phyloP scores from a whole-genome alignment of 1,140 invertebrate species.

The Contarinia nasturtii region DNA sequence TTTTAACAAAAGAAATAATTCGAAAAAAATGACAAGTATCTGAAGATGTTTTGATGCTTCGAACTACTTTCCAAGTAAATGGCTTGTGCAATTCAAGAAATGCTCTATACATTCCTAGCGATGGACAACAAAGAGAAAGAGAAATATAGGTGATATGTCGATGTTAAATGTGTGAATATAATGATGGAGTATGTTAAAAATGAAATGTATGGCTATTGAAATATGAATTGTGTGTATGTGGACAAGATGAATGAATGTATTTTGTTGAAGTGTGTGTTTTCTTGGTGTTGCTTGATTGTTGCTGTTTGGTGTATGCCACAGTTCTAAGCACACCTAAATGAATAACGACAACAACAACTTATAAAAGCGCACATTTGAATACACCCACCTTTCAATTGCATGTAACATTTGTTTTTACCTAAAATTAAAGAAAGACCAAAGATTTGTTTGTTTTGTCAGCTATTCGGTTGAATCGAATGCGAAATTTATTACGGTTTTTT shows the following conservation, averaged over 20 bases:
- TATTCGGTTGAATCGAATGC: background rate
- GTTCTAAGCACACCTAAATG: background rate
- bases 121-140: background rate
- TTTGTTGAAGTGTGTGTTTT: background rate
- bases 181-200: too few species aligned
- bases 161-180: conserved; percentile 4
- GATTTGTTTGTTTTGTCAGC: background rate
- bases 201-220: background rate
- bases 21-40: too few species aligned
- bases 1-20: too few species aligned
- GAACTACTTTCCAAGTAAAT: too few species aligned
- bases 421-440: background rate
- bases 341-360: background rate
- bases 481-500: too few species aligned
- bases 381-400: conserved; percentile 7
- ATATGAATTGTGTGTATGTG: conserved; percentile 1
- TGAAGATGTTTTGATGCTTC: too few species aligned
- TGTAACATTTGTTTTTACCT: conserved; percentile 8
- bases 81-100: too few species aligned
- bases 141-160: conserved; percentile 1
- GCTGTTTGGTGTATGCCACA: background rate
- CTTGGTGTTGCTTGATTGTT: too few species aligned
- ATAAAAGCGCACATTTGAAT: background rate
- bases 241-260: background rate
- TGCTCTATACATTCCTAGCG: too few species aligned